Evolutionary conservation across 92 coral and sea anemone genomes (phyloP).

Genomic region (Pocillopora meandrina): DNA sequence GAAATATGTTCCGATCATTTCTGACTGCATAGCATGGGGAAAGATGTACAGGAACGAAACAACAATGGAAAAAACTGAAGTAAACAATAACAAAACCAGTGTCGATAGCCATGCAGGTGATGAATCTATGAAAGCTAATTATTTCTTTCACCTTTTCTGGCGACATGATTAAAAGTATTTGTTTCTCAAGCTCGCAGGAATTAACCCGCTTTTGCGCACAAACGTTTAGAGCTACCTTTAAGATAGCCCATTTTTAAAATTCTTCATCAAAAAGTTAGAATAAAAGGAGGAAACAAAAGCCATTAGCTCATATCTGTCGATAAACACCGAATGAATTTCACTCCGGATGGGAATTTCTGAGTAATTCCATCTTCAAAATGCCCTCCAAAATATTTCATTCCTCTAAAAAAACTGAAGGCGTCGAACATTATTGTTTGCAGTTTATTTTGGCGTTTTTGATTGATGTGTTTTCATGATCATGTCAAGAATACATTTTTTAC

Average conservation of each 20-base stretch:
- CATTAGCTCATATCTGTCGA: background rate
- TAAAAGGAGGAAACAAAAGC: background rate
- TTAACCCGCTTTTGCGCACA: background rate
- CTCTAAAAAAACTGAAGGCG: too few species aligned
- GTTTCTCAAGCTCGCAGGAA: background rate
- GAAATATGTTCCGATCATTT: too few species aligned
- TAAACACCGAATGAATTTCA: background rate
- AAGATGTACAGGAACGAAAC: too few species aligned
- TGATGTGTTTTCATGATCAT: background rate
- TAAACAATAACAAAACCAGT: background rate
- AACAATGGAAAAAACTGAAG: background rate
- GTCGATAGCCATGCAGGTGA: conserved; percentile 4
- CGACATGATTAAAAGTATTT: background rate
- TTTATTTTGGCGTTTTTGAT: background rate
- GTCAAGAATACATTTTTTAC: background rate
- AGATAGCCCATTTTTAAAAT: background rate
- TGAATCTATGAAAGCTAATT: background rate
- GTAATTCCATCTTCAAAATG: background rate
- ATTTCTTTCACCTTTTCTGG: background rate
- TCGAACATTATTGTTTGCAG: too few species aligned
- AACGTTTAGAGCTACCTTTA: background rate
- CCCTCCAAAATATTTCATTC: background rate
- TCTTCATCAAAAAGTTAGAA: background rate
- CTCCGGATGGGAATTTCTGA: background rate
- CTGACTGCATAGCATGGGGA: too few species aligned